These are phyloP conservation scores for Hemicentrotus pulcherrimus DNA, from an alignment of 35 echinoderm and acorn worm species.

Conservation along the genomic window DNA sequence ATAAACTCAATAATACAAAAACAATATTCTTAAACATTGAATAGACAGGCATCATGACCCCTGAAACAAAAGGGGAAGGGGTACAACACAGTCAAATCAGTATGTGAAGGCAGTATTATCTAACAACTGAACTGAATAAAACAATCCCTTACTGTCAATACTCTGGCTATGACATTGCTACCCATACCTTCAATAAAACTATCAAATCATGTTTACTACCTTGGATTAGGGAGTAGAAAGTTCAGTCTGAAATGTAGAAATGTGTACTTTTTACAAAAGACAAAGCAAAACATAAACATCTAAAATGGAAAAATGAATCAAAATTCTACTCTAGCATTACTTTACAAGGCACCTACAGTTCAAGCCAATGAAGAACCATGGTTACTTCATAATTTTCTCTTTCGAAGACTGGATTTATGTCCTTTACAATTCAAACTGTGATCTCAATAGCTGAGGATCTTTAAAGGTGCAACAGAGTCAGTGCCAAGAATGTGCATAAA, in stretches of 20 bases:
- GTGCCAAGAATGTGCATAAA: background rate
- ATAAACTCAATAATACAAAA: background rate
- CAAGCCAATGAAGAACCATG: background rate
- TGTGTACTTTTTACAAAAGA: background rate
- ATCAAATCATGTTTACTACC: no score
- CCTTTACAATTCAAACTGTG: background rate
- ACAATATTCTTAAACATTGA: background rate
- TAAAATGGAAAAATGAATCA: background rate
- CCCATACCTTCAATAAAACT: no score
- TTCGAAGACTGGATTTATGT: slow-evolving; percentile 18
- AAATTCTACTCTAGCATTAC: background rate
- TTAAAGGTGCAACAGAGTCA: background rate
- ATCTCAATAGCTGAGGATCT: background rate
- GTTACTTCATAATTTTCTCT: background rate
- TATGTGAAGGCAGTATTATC: background rate
- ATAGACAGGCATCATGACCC: background rate
- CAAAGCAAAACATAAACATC: background rate
- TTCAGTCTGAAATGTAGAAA: background rate
- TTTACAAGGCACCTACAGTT: background rate
- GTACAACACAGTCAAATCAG: background rate
- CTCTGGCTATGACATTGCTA: background rate
- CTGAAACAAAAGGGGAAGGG: background rate
- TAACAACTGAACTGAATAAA: background rate
- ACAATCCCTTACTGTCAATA: background rate
- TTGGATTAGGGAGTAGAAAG: background rate